These are phyloP conservation scores for Naja naja DNA, from an alignment of 2,113 vertebrate genomes.

Conservation along the genomic window DNA sequence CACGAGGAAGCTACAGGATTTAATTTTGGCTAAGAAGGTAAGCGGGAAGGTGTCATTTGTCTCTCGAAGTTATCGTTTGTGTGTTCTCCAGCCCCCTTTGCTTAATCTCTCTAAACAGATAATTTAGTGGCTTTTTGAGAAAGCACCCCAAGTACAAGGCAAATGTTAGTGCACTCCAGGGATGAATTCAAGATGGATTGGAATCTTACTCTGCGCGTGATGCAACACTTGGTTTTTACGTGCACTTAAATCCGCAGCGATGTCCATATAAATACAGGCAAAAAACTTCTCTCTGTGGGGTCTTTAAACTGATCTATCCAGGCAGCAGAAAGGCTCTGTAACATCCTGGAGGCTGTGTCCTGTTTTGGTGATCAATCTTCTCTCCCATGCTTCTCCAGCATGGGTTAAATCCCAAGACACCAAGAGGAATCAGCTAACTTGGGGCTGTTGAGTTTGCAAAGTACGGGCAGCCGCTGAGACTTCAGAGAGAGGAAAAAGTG, in stretches of 20 bases:
- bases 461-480: neutral
- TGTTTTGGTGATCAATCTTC: neutral
- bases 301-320: neutral
- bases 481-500: neutral
- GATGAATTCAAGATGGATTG: slow-evolving; percentile 61
- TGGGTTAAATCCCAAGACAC: neutral
- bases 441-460: neutral
- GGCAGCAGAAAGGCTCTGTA: neutral
- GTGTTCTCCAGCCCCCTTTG: slow-evolving; percentile 44
- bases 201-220: slow-evolving; percentile 27
- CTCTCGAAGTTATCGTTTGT: slow-evolving; percentile 61
- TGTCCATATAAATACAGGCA: neutral
- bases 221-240: slow-evolving; percentile 34
- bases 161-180: slow-evolving; percentile 59
- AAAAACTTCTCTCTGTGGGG: slow-evolving; percentile 28
- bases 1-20: slow-evolving; percentile 47
- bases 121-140: slow-evolving; percentile 61
- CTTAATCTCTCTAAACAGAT: slow-evolving; percentile 62
- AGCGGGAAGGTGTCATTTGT: slow-evolving; percentile 46
- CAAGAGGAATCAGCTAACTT: neutral
- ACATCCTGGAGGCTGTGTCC: neutral
- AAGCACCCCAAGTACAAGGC: slow-evolving; percentile 62
- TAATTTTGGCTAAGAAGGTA: slow-evolving; percentile 47
- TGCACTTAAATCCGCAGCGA: slow-evolving; percentile 28
- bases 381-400: neutral